Percentiles rank a stretch among this genome's conserved stretches.
phyloP scores from a whole-genome alignment of 37 sponge, comb jelly and placozoan species.

The Haliclona indistincta region DNA sequence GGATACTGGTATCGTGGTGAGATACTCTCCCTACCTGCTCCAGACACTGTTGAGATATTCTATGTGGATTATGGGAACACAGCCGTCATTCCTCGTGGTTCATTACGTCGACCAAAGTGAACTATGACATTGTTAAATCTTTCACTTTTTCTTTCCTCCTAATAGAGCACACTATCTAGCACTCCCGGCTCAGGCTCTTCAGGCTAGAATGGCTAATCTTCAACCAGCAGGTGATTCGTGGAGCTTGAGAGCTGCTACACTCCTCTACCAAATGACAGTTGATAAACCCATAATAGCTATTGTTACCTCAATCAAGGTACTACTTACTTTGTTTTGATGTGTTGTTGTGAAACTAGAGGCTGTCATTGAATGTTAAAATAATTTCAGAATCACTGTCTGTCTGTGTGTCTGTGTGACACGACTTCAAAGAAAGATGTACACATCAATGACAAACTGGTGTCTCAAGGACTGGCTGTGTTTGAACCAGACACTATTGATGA shows the following conservation, averaged over 20 bases:
- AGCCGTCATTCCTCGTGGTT: background rate
- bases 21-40: constrained; percentile 12
- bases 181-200: constrained; percentile 62
- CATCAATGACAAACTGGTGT: constrained; percentile 54
- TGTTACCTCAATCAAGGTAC: constrained; percentile 30
- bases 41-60: constrained; percentile 41
- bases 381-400: constrained; percentile 29
- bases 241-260: constrained; percentile 28
- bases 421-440: constrained; percentile 53
- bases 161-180: constrained; percentile 44
- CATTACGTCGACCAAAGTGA: background rate
- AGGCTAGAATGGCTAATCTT: constrained; percentile 62
- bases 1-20: constrained; percentile 69
- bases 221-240: constrained; percentile 56
- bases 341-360: background rate
- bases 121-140: background rate
- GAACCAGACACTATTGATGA: constrained; percentile 44
- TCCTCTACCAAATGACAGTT: constrained; percentile 55
- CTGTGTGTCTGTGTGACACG: constrained; percentile 66
- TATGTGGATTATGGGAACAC: constrained; percentile 83
- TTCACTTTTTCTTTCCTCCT: constrained; percentile 17
- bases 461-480: constrained; percentile 49
- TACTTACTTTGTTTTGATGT: background rate
- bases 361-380: background rate
- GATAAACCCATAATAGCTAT: constrained; percentile 47